Conservation (phyloP, 2,113 vertebrate genomes). For the Pantherophis guttatus region DNA sequence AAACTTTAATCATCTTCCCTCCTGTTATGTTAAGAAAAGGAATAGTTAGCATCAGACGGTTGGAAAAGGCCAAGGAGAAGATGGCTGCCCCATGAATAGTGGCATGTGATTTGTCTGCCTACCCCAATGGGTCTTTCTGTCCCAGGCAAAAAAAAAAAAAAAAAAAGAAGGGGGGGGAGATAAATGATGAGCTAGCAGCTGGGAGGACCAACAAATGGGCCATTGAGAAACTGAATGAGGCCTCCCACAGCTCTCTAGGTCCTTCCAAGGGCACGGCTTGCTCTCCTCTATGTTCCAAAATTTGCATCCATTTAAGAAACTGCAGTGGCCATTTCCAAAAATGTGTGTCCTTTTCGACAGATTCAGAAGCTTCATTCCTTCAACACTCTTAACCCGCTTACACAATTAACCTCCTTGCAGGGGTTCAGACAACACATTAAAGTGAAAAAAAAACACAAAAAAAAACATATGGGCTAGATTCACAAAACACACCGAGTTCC, state of each 20-base stretch:
- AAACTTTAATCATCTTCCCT: not conserved
- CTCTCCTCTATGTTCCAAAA: fast-evolving
- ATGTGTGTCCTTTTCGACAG: no score
- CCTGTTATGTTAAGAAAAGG: not conserved
- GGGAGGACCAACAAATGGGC: slow-evolving; percentile 23
- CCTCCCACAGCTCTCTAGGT: not conserved
- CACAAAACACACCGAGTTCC: not conserved
- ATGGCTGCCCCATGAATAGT: not conserved
- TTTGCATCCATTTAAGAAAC: not conserved
- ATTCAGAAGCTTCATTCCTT: not conserved
- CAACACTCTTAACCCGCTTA: not conserved
- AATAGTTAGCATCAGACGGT: not conserved
- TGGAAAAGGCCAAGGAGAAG: not conserved
- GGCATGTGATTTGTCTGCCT: not conserved
- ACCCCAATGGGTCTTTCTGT: not conserved
- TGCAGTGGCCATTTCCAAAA: not conserved
- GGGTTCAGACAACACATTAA: not conserved
- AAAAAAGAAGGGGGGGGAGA: not conserved
- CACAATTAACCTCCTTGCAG: not conserved
- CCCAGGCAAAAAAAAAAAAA: not conserved
- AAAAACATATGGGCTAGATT: not conserved
- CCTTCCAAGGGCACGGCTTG: not conserved
- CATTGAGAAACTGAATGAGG: not conserved
- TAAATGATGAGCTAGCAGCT: slow-evolving; percentile 13
- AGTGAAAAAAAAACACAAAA: not conserved